Evolutionary conservation across 2,888 invertebrate genomes (phyloP), one percentile per base, ranked within the genome.

Genomic region (Heliconius charithonia): DNA sequence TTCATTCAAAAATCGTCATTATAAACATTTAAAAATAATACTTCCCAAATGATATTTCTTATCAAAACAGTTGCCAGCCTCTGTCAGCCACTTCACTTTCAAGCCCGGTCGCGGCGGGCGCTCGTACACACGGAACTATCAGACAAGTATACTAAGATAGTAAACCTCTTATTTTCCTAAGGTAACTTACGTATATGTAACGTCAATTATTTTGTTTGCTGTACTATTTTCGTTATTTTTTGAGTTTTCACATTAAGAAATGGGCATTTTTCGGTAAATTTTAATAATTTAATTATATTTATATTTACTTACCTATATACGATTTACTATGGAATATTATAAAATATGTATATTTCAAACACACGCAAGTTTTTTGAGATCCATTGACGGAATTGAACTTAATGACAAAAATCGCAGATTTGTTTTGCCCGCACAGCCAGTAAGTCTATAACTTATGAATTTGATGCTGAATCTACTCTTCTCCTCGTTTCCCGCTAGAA

Each of bases 21-120:
- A 59, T 59, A 10, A 59, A 3, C 10, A 10, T n/a, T 56, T 59
- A 59, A 59, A n/a, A n/a, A n/a, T 59, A 3, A 59, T 59, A n/a
- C n/a, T 22, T 65, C 69, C 62, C 25, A 63, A 56, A 51, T 79
- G 65, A 7, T 37, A 56, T 45, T 75, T 81, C 79, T 75, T 45
- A 19, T 22, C 41, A 45, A 77, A 87, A 88, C 85, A 81, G 90
- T 91, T 89, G 79, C 0, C 19, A 4, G 77, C 81, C 63, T 3
- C 88, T 65, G 85, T 87, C 72, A 82, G 82, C 87, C 89, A 88
- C 88, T 90, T 90, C 91, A 90, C 91, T 91, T 91, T 91, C 91
- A 88, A 90, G 89, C 88, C 86, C 90, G 90, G 89, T 88, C 89
- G 89, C 83, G 83, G 82, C 85, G 83, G 85, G 86, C 82, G 82